phyloP scores from a whole-genome alignment of 2,113 vertebrate genomes.

The Sorex fumeus region DNA sequence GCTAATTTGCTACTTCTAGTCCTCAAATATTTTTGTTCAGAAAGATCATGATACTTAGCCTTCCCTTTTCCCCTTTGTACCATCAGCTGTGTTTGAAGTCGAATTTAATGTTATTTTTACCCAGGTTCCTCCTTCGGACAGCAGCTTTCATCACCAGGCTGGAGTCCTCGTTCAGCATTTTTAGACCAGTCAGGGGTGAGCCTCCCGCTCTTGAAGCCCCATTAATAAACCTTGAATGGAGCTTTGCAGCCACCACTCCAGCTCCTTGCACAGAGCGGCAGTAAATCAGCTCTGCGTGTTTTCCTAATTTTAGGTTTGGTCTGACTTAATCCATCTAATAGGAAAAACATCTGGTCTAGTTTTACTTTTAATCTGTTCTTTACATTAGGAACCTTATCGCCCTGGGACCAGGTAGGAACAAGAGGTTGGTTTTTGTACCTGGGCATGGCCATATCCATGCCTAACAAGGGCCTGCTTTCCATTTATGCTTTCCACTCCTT shows the following conservation, averaged over 20 bases:
- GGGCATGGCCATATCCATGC: constrained; percentile 57
- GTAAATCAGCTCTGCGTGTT: constrained; percentile 90
- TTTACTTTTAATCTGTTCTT: constrained; percentile 89
- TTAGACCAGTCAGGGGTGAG: constrained; percentile 88
- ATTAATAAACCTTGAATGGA: constrained; percentile 86
- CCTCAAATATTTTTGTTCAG: constrained; percentile 18
- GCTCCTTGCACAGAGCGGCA: constrained; percentile 83
- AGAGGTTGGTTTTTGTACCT: constrained; percentile 86
- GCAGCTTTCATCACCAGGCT: constrained; percentile 86
- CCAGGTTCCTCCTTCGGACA: constrained; percentile 79
- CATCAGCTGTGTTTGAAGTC: constrained; percentile 68
- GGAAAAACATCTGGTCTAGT: constrained; percentile 90
- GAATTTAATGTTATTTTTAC: constrained; percentile 82
- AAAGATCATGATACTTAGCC: constrained; percentile 21
- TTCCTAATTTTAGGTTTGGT: constrained; percentile 89
- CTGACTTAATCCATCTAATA: constrained; percentile 88
- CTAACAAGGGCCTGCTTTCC: constrained; percentile 81
- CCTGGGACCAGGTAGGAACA: constrained; percentile 87
- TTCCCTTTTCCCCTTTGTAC: constrained; percentile 70
- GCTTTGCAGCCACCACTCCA: constrained; percentile 77
- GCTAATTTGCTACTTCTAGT: constrained; percentile 26
- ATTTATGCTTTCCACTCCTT: constrained; percentile 74
- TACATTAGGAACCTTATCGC: constrained; percentile 86
- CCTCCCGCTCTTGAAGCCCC: constrained; percentile 77
- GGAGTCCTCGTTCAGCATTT: constrained; percentile 87